Evolutionary conservation across 2,113 vertebrate species (phyloP), one percentile per base, ranked within the genome.

Genomic region (Trematocara stigmaticum): DNA sequence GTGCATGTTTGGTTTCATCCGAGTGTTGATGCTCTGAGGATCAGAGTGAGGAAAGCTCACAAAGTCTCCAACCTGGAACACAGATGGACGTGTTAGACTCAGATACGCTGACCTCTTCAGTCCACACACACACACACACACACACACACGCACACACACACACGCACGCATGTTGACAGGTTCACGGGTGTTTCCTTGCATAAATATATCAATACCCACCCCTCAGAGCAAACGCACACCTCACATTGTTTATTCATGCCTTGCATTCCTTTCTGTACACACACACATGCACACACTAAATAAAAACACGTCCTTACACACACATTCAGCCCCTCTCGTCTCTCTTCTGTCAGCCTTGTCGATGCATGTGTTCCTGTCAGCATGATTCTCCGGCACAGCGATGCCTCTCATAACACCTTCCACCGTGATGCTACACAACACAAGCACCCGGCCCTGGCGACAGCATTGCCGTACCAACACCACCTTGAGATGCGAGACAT

Each of bases 1-100:
- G 94, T 94, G 95, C 95, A 95, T 94, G 95, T 92, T 82, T 92
- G 93, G 82, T 92, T 91, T 91, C 78, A 88, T 84, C 86, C 29
- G 80, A 42, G 79, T 82, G 88, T 84, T 40, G 79, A 79, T 40
- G 79, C 83, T 87, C 74, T 7, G 78, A 87, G 88, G 84, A 85
- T 84, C 88, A 79, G 69, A 84, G 76, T 10, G 82, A 78, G 45
- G 82, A 61, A 20, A 64, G 52, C 87, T 88, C 87, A 59, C 80
- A 85, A 59, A 71, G 83, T 83, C 78, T 89, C 71, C 85, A 66
- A 80, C 51, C 86, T 91, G 90, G 83, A 84, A 51, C 81, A 35
- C 84, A 89, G 81, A 53, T 55, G n/a, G 81, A 83, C 81, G 64
- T 49, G 81, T 81, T 78, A 56, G 81, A 83, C 78, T 59, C 42